These are phyloP conservation scores for Panthera tigris DNA, from an alignment of 2,113 vertebrate genomes.

Conservation along the genomic window DNA sequence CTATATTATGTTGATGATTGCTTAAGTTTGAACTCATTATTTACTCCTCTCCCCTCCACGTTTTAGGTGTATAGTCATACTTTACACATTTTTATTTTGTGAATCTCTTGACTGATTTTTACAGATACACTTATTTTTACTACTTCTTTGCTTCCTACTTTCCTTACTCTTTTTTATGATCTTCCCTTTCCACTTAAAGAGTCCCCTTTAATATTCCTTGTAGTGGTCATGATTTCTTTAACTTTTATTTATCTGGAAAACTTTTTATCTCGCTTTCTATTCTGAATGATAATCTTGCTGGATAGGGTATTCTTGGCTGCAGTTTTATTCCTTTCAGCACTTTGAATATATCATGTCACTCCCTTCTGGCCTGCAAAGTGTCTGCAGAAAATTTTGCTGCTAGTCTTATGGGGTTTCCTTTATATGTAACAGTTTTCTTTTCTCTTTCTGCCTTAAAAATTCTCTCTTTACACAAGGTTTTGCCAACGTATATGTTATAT, in stretches of 20 bases:
- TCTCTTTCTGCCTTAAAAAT: neutral
- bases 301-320: neutral
- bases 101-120: neutral
- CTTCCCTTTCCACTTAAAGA: neutral
- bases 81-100: no score
- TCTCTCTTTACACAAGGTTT: neutral
- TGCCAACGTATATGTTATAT: neutral
- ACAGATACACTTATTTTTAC: neutral
- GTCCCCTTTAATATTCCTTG: neutral
- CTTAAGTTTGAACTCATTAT: neutral
- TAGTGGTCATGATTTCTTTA: neutral
- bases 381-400: neutral
- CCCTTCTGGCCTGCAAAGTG: neutral
- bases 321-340: neutral
- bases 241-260: neutral
- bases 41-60: no score
- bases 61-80: no score
- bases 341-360: neutral
- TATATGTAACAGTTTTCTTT: neutral
- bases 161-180: neutral
- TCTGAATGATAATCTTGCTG: neutral
- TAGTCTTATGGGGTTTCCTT: neutral
- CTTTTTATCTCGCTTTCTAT: neutral
- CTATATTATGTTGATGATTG: neutral
- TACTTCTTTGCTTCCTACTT: neutral